Evolutionary conservation across 2,113 vertebrate species (phyloP).

Genomic region (Notothenia coriiceps): DNA sequence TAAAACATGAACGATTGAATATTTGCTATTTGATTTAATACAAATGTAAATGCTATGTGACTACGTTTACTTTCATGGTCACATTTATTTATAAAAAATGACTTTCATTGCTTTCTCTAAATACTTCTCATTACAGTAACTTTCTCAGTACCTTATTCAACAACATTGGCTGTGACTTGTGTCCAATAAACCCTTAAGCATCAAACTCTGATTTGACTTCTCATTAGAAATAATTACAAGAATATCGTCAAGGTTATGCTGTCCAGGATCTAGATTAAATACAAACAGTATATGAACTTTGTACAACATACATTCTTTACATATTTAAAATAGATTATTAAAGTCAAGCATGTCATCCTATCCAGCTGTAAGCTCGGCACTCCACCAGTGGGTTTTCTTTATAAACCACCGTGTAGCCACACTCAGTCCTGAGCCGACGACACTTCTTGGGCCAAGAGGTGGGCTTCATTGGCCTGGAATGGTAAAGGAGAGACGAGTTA

Average conservation of each 20-base stretch:
- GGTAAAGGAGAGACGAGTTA: not conserved
- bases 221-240: not conserved
- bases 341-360: conserved; percentile 59
- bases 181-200: not conserved
- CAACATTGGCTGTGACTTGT: no score
- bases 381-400: conserved; percentile 62
- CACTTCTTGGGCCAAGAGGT: conserved; percentile 78
- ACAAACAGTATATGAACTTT: not conserved
- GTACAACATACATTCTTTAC: conserved; percentile 1
- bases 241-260: not conserved
- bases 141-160: not conserved
- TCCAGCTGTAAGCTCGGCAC: conserved; percentile 79
- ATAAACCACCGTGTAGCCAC: conserved; percentile 71
- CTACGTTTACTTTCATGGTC: not conserved
- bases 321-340: not conserved
- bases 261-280: not conserved
- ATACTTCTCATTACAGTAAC: not conserved
- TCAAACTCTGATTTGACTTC: conserved; percentile 36
- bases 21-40: not conserved
- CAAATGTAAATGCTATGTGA: not conserved
- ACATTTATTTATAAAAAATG: not conserved
- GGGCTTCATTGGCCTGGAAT: conserved; percentile 68
- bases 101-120: not conserved
- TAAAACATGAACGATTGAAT: not conserved
- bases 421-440: conserved; percentile 52